phyloP scores from a whole-genome alignment of 2,113 vertebrate species.

The Perccottus glenii region DNA sequence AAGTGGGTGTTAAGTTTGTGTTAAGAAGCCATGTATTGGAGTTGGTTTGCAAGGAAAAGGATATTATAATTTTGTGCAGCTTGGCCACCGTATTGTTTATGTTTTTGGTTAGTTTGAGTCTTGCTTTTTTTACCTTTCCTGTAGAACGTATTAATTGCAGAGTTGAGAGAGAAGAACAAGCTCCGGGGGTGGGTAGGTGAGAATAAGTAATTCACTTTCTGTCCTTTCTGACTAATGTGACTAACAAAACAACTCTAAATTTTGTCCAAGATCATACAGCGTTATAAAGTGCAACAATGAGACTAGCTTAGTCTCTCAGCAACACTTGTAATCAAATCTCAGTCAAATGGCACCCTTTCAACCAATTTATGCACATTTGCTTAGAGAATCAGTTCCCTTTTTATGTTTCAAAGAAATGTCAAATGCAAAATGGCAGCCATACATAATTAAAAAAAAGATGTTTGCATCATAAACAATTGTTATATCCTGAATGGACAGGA shows the following conservation, averaged over 20 bases:
- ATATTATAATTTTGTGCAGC: too few relatives aligned
- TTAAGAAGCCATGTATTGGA: too few relatives aligned
- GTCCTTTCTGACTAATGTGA: background rate
- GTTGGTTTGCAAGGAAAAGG: too few relatives aligned
- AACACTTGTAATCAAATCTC: background rate
- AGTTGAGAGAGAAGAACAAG: too few relatives aligned
- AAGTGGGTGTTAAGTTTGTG: too few relatives aligned
- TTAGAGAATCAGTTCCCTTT: background rate
- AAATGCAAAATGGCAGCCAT: slow-evolving; percentile 1
- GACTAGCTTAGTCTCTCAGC: background rate
- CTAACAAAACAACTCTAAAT: background rate
- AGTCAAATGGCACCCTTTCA: background rate
- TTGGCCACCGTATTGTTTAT: too few relatives aligned
- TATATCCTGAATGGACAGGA: background rate
- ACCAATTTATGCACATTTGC: background rate
- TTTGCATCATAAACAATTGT: background rate
- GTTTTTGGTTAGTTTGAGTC: too few relatives aligned
- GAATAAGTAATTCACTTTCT: background rate
- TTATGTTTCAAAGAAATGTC: background rate
- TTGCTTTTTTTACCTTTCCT: too few relatives aligned
- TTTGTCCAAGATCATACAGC: background rate
- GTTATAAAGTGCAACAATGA: background rate
- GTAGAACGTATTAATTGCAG: too few relatives aligned
- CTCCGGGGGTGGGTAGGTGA: too few relatives aligned
- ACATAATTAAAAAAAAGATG: background rate